These are phyloP conservation scores for Panagrolaimus sp. DNA, from an alignment of 1,140 invertebrate genomes.

Conservation along the genomic window DNA sequence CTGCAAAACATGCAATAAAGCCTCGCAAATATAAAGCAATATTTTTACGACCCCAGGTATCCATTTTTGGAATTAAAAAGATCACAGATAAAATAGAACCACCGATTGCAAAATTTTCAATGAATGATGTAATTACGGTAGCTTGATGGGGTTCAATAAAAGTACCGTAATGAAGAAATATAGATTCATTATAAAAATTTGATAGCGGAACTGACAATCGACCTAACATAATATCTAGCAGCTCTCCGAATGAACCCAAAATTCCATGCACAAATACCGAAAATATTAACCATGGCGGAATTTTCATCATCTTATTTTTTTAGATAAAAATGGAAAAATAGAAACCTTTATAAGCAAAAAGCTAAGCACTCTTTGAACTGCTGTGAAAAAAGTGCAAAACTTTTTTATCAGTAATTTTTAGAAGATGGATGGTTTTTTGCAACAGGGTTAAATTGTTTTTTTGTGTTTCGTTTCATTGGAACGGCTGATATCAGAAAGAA, in stretches of 20 bases:
- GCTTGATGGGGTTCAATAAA: background rate
- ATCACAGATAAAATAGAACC: background rate
- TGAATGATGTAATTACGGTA: background rate
- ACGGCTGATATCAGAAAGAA: no score
- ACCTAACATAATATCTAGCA: background rate
- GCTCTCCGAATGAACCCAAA: background rate
- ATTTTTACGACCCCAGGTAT: constrained; percentile 7
- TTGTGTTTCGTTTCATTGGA: no score
- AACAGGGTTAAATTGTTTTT: no score
- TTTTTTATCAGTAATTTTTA: no score
- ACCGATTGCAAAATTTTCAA: background rate
- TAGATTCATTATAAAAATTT: constrained; percentile 11
- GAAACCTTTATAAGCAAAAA: no score
- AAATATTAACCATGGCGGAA: background rate
- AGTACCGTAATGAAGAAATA: background rate
- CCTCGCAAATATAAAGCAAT: background rate
- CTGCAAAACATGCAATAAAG: background rate
- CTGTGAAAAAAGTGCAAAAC: no score
- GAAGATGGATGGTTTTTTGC: no score
- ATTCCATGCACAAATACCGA: background rate
- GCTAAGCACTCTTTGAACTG: no score
- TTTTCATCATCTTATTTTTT: background rate
- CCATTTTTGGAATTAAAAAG: constrained; percentile 1
- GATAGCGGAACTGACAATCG: background rate
- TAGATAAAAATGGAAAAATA: no score